phyloP scores from a whole-genome alignment of 2,888 invertebrate genomes.

The Lasioglossum zephyrum region DNA sequence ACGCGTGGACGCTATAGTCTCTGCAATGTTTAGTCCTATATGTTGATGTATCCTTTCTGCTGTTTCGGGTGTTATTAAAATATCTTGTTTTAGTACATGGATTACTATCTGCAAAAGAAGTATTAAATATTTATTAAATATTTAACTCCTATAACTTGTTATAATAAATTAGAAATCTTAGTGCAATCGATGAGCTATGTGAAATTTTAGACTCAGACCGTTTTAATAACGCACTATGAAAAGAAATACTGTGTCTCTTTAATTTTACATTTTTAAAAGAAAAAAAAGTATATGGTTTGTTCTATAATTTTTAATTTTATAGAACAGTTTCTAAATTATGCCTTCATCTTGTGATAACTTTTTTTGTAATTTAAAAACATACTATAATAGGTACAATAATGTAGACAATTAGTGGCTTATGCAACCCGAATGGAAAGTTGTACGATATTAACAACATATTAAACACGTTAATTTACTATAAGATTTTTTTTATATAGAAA shows the following conservation, averaged over 20 bases:
- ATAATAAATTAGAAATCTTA: background rate
- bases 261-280: background rate
- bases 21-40: rapidly evolving
- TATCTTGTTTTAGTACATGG: rapidly evolving
- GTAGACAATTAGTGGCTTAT: background rate
- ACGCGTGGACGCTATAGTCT: rapidly evolving
- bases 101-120: background rate
- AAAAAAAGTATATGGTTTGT: background rate
- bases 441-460: background rate
- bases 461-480: background rate
- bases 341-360: background rate
- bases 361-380: background rate
- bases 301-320: background rate
- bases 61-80: background rate
- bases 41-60: background rate
- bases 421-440: background rate
- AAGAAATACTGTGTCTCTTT: background rate
- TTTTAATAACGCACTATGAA: background rate
- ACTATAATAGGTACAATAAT: background rate
- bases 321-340: background rate
- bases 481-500: background rate
- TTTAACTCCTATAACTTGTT: background rate
- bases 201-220: background rate
- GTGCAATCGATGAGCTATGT: background rate
- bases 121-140: background rate